These are phyloP conservation scores for Notamacropus eugenii DNA, from an alignment of 2,797 vertebrate genomes.

Conservation along the genomic window DNA sequence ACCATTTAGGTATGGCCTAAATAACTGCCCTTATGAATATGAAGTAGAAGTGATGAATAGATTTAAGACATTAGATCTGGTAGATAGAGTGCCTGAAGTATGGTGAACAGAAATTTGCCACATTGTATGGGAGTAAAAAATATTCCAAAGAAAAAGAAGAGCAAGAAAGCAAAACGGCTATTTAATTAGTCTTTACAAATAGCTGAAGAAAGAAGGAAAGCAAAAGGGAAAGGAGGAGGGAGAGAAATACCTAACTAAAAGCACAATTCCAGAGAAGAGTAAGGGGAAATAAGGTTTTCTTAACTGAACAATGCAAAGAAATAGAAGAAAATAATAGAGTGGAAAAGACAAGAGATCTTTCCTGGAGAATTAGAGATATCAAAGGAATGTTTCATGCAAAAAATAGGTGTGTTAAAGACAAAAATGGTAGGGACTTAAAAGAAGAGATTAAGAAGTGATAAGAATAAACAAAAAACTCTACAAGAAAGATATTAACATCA, in stretches of 20 bases:
- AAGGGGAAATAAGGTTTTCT: too few species aligned
- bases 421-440: too few species aligned
- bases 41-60: neutral
- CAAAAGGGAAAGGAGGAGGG: neutral
- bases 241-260: neutral
- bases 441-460: too few species aligned
- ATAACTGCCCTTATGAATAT: neutral
- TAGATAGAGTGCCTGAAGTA: neutral
- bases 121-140: neutral
- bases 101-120: neutral
- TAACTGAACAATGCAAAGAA: too few species aligned
- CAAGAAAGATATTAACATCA: neutral
- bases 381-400: too few species aligned
- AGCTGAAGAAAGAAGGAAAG: neutral
- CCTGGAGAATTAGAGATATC: too few species aligned
- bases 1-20: neutral
- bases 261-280: too few species aligned
- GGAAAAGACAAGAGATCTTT: too few species aligned
- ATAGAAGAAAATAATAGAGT: too few species aligned
- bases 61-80: neutral
- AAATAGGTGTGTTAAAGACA: too few species aligned
- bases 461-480: too few species aligned
- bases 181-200: neutral
- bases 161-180: neutral
- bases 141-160: conserved; percentile 17